Conservation (phyloP, 1,140 invertebrate species). For the Argopecten irradians region DNA sequence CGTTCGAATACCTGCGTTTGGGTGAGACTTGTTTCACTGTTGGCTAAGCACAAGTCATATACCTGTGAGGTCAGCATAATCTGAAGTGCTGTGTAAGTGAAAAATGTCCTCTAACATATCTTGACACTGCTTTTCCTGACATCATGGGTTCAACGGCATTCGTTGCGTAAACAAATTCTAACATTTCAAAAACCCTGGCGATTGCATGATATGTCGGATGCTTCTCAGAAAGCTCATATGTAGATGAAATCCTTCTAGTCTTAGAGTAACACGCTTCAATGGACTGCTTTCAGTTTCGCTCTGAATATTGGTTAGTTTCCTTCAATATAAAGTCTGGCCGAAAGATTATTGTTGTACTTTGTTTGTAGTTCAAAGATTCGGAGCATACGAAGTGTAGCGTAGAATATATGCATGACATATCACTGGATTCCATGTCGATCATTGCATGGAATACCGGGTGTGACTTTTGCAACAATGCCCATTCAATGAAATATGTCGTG, state of each 20-base stretch:
- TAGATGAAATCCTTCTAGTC: constrained; percentile 59
- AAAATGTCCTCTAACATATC: constrained; percentile 76
- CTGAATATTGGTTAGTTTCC: constrained; percentile 50
- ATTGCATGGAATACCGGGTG: constrained; percentile 52
- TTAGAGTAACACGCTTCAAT: constrained; percentile 49
- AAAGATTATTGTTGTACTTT: constrained; percentile 60
- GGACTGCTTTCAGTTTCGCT: constrained; percentile 41
- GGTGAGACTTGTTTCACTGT: background rate
- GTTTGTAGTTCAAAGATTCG: constrained; percentile 41
- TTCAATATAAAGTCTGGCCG: constrained; percentile 65
- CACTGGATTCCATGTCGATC: constrained; percentile 63
- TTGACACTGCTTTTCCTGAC: constrained; percentile 72
- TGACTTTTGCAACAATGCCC: constrained; percentile 63
- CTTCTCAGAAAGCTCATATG: constrained; percentile 59
- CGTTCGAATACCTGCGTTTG: no score
- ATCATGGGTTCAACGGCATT: constrained; percentile 74
- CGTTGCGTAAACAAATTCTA: constrained; percentile 61
- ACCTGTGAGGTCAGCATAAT: constrained; percentile 26
- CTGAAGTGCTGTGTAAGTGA: constrained; percentile 55
- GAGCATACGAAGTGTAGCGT: constrained; percentile 59
- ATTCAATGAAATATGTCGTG: constrained; percentile 67
- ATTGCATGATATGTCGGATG: constrained; percentile 51
- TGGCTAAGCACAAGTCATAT: background rate
- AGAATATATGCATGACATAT: constrained; percentile 64
- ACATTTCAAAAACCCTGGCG: constrained; percentile 53